phyloP scores from a whole-genome alignment of 2,888 invertebrate species.

The Amorpha juglandis region DNA sequence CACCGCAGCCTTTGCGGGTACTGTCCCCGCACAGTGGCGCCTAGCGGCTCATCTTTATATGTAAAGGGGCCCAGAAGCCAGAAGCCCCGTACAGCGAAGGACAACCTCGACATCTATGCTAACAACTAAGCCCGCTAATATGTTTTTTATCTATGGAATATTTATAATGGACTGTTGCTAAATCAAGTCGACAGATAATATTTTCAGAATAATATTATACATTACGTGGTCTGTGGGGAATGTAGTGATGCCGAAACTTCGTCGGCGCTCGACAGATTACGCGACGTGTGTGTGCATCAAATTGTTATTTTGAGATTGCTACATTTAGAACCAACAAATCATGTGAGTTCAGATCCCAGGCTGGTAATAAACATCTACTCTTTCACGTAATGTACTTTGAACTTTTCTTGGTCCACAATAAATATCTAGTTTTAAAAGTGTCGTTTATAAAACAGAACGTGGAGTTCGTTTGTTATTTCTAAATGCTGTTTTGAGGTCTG shows the following conservation, averaged over 20 bases:
- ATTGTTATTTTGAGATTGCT: background rate
- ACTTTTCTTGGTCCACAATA: background rate
- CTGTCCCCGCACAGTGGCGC: too few relatives aligned
- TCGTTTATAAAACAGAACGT: background rate
- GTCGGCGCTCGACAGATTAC: background rate
- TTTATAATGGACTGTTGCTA: too few relatives aligned
- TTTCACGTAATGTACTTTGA: background rate
- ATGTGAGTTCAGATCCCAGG: background rate
- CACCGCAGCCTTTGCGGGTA: too few relatives aligned
- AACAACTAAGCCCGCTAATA: too few relatives aligned
- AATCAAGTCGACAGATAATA: too few relatives aligned
- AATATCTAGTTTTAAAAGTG: background rate
- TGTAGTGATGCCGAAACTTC: background rate
- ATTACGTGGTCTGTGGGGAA: background rate
- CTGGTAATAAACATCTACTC: background rate
- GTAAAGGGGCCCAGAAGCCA: too few relatives aligned
- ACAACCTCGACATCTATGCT: too few relatives aligned
- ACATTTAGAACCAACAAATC: slow-evolving; percentile 8
- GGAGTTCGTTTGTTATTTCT: background rate
- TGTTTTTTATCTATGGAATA: too few relatives aligned
- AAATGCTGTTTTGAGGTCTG: too few relatives aligned
- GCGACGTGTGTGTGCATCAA: slow-evolving; percentile 3
- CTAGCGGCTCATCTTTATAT: too few relatives aligned
- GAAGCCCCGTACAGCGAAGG: too few relatives aligned
- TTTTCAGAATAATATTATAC: too few relatives aligned